A percentile compares a stretch with the other conserved stretches of the same genome.
Evolutionary conservation across 1,140 invertebrate genomes (phyloP).

Genomic region (Drosophila lini): DNA sequence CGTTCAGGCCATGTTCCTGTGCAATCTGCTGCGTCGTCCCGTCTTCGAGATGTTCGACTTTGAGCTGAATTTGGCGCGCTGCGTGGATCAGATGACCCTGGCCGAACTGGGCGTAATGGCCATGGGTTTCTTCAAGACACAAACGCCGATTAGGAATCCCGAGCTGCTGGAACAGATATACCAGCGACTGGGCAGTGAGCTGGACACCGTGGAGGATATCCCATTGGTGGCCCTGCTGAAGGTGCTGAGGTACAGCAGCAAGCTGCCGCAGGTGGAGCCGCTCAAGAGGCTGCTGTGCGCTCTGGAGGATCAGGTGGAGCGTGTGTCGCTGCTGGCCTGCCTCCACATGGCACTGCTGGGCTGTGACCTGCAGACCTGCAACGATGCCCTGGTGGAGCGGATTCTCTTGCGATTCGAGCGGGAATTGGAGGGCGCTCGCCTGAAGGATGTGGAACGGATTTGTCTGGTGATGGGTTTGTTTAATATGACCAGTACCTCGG

Average conservation of each 20-base stretch:
- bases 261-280: conserved; percentile 56
- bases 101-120: conserved; percentile 86
- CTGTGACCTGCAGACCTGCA: conserved; percentile 84
- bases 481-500: conserved; percentile 83
- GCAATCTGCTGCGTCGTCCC: conserved; percentile 84
- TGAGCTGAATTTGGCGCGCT: conserved; percentile 85
- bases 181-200: conserved; percentile 70
- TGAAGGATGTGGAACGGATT: conserved; percentile 88
- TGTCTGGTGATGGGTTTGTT: conserved; percentile 85
- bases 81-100: conserved; percentile 84
- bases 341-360: conserved; percentile 86
- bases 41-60: conserved; percentile 86
- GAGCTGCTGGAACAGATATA: conserved; percentile 84
- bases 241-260: conserved; percentile 83
- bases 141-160: conserved; percentile 85
- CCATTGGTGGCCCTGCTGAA: conserved; percentile 86
- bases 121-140: conserved; percentile 87
- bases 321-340: conserved; percentile 84
- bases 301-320: conserved; percentile 82
- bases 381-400: conserved; percentile 75
- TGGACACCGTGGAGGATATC: conserved; percentile 85
- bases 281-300: conserved; percentile 72
- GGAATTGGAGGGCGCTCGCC: conserved; percentile 77
- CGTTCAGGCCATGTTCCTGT: conserved; percentile 86
- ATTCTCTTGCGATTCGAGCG: conserved; percentile 82